A percentile compares a stretch with the other conserved stretches of the same genome.
phyloP scores from a whole-genome alignment of 2,888 invertebrate species.

The Eubasilissa splendida region DNA sequence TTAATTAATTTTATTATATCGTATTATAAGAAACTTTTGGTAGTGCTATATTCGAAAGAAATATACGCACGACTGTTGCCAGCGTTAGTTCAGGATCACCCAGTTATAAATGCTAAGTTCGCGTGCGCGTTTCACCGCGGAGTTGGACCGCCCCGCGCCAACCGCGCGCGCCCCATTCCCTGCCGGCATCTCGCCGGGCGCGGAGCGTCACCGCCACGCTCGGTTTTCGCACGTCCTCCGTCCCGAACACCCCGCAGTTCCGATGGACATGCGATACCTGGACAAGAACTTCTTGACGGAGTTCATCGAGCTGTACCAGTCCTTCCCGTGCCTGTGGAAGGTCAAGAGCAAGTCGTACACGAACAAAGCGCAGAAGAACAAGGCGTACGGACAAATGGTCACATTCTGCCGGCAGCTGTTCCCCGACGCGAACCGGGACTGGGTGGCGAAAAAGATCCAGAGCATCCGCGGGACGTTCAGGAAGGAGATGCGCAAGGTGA shows the following conservation, averaged over 20 bases:
- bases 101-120: no score
- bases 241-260: background rate
- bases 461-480: constrained; percentile 8
- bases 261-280: background rate
- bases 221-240: background rate
- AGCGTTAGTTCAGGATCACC: no score
- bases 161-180: background rate
- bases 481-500: background rate
- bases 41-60: no score
- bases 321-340: background rate
- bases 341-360: background rate
- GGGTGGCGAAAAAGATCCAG: constrained; percentile 6
- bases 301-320: background rate
- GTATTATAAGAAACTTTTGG: no score
- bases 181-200: background rate
- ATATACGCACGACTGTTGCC: no score
- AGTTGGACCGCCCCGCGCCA: background rate
- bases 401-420: background rate
- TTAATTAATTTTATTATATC: no score
- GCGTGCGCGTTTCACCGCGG: background rate
- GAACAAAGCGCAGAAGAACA: background rate
- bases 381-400: background rate
- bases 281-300: constrained; percentile 7
- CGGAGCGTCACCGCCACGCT: background rate
- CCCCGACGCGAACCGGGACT: constrained; percentile 13